Percentiles rank a stretch among this genome's conserved stretches.
Conservation (phyloP, 2,888 invertebrate species). For the Hydroisotoma schaefferi region DNA sequence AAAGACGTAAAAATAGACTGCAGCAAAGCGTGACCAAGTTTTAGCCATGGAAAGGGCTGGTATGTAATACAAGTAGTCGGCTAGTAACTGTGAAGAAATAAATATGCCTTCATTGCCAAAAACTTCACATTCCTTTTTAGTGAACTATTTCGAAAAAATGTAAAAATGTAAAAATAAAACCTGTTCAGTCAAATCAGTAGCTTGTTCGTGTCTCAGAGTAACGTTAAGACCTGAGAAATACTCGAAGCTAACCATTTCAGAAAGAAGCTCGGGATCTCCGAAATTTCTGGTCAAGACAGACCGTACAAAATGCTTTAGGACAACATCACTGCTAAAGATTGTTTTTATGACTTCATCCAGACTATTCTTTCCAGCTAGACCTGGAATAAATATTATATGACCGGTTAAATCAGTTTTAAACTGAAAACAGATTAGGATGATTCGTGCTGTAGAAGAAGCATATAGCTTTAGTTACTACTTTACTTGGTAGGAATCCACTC, state of each 20-base stretch:
- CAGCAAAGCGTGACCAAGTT: constrained; percentile 35
- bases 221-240: constrained; percentile 44
- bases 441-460: too few species aligned
- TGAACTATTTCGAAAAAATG: neutral
- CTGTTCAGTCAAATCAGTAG: constrained; percentile 39
- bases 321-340: constrained; percentile 22
- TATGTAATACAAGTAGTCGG: constrained; percentile 37
- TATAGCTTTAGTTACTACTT: neutral
- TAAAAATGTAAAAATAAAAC: constrained; percentile 15
- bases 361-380: constrained; percentile 22
- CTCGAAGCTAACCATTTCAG: constrained; percentile 39
- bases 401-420: neutral
- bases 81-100: constrained; percentile 32
- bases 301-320: constrained; percentile 39
- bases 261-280: constrained; percentile 26
- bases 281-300: constrained; percentile 20
- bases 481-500: constrained; percentile 42
- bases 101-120: neutral
- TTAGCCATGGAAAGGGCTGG: constrained; percentile 41
- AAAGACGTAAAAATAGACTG: constrained; percentile 44
- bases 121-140: neutral
- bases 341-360: constrained; percentile 13
- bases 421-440: too few species aligned
- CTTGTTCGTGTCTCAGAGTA: constrained; percentile 38
- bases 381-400: neutral